Evolutionary conservation across 2,797 vertebrate genomes (phyloP).

Genomic region (Rachycentron canadum): DNA sequence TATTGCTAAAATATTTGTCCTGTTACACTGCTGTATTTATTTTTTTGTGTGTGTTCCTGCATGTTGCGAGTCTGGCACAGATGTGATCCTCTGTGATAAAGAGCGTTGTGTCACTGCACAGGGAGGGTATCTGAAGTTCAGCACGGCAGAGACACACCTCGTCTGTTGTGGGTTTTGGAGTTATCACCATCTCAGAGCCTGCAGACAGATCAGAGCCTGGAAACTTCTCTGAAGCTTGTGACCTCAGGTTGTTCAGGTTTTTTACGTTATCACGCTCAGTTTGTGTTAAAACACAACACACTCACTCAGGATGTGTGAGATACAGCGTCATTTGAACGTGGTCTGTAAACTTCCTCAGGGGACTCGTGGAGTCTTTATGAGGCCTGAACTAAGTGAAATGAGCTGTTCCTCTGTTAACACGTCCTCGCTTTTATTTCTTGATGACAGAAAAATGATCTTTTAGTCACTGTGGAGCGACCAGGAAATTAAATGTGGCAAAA

Average conservation of each 20-base stretch:
- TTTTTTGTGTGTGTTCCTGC: background rate
- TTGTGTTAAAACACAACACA: background rate
- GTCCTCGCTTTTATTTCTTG: constrained; percentile 4
- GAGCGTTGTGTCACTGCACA: background rate
- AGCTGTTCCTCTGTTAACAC: background rate
- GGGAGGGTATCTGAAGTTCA: constrained; percentile 29
- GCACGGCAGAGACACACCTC: background rate
- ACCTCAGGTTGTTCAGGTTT: background rate
- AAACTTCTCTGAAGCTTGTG: constrained; percentile 20
- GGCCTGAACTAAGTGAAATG: background rate
- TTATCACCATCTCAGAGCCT: background rate
- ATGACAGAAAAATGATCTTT: background rate
- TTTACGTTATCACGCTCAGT: background rate
- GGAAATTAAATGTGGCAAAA: constrained; percentile 5
- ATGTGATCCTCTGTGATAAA: constrained; percentile 15
- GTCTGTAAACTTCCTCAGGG: background rate
- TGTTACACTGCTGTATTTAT: background rate
- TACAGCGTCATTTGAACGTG: accelerated
- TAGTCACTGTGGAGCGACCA: background rate
- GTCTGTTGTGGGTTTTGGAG: constrained; percentile 11
- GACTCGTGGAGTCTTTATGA: background rate
- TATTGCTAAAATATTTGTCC: background rate
- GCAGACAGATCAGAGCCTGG: constrained; percentile 29
- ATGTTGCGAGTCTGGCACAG: constrained; percentile 8
- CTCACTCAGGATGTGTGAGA: background rate